Conservation (phyloP, 2,113 vertebrate genomes). For the Notiomystis cincta region DNA sequence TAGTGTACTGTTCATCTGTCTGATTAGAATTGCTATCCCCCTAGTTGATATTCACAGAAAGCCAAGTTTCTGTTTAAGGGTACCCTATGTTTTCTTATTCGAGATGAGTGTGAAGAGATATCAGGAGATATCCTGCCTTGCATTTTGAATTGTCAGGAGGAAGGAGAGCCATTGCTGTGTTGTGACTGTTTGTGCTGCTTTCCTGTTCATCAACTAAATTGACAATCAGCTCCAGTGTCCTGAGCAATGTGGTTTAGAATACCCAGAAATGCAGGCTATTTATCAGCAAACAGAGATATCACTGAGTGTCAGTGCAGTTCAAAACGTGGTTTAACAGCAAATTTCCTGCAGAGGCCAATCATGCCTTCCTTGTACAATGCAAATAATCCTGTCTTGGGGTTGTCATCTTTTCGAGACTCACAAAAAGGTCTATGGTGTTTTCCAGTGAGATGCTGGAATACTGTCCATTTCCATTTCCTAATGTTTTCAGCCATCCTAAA, state of each 20-base stretch:
- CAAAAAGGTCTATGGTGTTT: neutral
- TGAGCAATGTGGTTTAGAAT: neutral
- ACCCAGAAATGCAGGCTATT: neutral
- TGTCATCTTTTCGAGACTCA: neutral
- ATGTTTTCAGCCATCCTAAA: neutral
- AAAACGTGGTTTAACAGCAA: neutral
- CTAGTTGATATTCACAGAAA: neutral
- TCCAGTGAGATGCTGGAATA: accelerated
- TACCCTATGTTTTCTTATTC: neutral
- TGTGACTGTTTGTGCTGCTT: neutral
- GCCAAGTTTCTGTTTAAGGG: neutral
- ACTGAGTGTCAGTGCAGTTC: neutral
- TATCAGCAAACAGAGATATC: neutral
- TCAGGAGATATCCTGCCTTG: neutral
- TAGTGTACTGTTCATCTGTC: neutral
- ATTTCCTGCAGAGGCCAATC: neutral
- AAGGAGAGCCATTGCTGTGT: neutral
- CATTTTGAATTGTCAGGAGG: neutral
- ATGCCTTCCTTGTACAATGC: neutral
- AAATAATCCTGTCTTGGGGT: neutral
- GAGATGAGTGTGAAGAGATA: neutral
- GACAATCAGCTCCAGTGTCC: neutral
- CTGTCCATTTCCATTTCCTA: neutral
- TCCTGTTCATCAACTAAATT: neutral
- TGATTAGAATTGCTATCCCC: neutral